Evolutionary conservation across 2,113 vertebrate genomes (phyloP).

Genomic region (Chaetops frenatus): DNA sequence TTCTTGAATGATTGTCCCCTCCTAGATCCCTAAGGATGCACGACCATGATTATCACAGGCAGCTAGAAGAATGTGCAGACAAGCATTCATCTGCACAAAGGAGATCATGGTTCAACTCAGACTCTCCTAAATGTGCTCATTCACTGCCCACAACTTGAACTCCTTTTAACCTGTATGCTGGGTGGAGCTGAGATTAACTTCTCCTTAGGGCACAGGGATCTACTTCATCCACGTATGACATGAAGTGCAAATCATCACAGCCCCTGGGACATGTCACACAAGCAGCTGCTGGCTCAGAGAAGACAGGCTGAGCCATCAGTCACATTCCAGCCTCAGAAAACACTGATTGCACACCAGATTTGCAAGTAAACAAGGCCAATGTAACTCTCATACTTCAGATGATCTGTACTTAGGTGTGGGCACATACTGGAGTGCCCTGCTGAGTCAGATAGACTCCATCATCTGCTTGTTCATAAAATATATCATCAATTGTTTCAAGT

Average conservation of each 20-base stretch:
- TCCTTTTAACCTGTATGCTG: neutral
- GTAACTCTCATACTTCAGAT: neutral
- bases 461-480: neutral
- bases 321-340: neutral
- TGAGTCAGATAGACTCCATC: neutral
- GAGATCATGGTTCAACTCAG: neutral
- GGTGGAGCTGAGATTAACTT: neutral
- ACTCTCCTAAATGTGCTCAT: neutral
- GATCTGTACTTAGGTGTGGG: neutral
- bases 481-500: neutral
- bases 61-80: neutral
- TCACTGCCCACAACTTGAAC: neutral
- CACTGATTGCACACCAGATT: neutral
- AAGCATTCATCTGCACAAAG: neutral
- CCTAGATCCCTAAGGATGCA: neutral
- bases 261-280: neutral
- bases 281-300: neutral
- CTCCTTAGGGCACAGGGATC: neutral
- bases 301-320: neutral
- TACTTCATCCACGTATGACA: neutral
- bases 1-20: neutral
- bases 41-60: neutral
- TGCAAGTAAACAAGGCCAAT: neutral
- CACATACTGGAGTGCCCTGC: neutral
- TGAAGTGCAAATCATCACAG: neutral